Conservation (phyloP, 2,888 invertebrate genomes). For the Dorcus parallelipipedus region DNA sequence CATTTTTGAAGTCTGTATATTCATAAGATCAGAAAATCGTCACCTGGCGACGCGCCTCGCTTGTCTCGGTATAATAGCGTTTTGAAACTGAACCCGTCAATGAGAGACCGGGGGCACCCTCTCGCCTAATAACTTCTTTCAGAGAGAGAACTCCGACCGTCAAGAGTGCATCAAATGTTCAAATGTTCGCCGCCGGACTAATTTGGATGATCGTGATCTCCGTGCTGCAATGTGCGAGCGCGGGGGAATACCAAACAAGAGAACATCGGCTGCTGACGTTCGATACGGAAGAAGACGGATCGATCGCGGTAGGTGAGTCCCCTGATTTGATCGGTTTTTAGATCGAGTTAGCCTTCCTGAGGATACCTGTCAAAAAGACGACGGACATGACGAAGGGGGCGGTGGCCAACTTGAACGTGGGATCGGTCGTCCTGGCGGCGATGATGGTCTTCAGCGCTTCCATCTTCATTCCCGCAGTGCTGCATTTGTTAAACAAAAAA, state of each 20-base stretch:
- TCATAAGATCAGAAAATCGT: too few species aligned
- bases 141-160: too few species aligned
- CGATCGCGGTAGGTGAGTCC: conserved; percentile 54
- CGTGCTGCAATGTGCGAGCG: too few species aligned
- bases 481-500: conserved; percentile 17
- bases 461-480: conserved; percentile 55
- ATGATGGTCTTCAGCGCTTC: conserved; percentile 55
- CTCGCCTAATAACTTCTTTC: too few species aligned
- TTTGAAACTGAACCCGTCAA: neutral
- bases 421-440: conserved; percentile 58
- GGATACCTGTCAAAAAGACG: conserved; percentile 61
- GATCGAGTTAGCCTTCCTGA: conserved; percentile 64
- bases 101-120: too few species aligned
- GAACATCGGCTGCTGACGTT: conserved; percentile 55
- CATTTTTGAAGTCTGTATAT: too few species aligned
- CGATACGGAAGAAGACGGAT: conserved; percentile 52
- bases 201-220: too few species aligned
- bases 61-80: conserved; percentile 10
- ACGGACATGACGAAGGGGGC: conserved; percentile 50
- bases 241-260: conserved; percentile 19
- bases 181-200: too few species aligned
- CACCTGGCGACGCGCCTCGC: conserved; percentile 9
- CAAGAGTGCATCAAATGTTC: too few species aligned
- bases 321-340: conserved; percentile 40
- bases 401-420: conserved; percentile 60